A percentile compares a stretch with the other conserved stretches of the same genome.
phyloP scores from a whole-genome alignment of 1,140 invertebrate species.

The Choristoneura fumiferana region DNA sequence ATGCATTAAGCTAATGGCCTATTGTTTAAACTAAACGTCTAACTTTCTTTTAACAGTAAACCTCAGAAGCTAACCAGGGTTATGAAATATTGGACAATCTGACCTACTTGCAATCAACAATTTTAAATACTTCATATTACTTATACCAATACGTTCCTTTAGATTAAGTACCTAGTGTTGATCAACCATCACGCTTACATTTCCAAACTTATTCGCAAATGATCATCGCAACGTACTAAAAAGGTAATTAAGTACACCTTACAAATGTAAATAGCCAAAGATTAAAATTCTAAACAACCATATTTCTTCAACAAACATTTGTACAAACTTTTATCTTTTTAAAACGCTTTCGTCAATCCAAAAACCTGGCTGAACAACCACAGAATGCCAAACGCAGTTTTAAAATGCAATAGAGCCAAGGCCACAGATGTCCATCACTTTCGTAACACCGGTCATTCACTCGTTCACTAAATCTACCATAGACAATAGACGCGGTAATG shows the following conservation, averaged over 20 bases:
- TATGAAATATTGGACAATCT: constrained; percentile 4
- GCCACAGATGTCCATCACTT: constrained; percentile 28
- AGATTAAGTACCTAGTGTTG: too few species aligned
- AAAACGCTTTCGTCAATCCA: not conserved
- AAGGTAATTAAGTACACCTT: too few species aligned
- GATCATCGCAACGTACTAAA: too few species aligned
- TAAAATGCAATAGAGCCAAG: constrained; percentile 28
- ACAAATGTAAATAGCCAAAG: too few species aligned
- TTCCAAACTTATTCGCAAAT: too few species aligned
- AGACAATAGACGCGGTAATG: constrained; percentile 15
- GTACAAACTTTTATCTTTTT: not conserved
- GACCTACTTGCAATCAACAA: too few species aligned
- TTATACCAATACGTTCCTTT: too few species aligned
- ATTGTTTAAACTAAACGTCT: constrained; percentile 5
- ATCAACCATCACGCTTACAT: too few species aligned
- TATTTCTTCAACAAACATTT: too few species aligned
- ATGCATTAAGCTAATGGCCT: not conserved
- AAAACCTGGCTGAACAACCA: not conserved
- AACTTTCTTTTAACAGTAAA: constrained; percentile 6
- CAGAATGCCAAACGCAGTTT: constrained; percentile 10
- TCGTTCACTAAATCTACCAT: constrained; percentile 17
- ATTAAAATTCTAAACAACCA: too few species aligned
- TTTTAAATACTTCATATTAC: too few species aligned
- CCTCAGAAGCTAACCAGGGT: not conserved
- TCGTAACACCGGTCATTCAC: constrained; percentile 38